Evolutionary conservation across 1,140 invertebrate genomes (phyloP).

Genomic region (Psilanteris sp.): DNA sequence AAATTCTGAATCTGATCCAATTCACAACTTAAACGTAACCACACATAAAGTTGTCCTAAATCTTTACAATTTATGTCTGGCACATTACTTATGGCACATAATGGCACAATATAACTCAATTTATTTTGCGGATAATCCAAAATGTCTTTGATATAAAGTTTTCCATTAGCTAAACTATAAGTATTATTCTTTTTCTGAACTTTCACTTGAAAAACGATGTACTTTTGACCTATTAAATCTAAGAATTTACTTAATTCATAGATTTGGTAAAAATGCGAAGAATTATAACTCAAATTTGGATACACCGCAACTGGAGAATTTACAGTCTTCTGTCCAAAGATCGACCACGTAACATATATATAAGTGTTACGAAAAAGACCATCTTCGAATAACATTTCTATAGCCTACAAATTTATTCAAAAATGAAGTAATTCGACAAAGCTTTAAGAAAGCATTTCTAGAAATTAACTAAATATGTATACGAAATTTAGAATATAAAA

Average conservation of each 20-base stretch:
- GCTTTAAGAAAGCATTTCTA: neutral
- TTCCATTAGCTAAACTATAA: slow-evolving; percentile 62
- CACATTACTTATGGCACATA: slow-evolving; percentile 60
- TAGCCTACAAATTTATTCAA: slow-evolving; percentile 57
- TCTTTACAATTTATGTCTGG: slow-evolving; percentile 34
- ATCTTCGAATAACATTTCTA: slow-evolving; percentile 58
- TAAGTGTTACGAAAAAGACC: slow-evolving; percentile 47
- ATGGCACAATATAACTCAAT: slow-evolving; percentile 66
- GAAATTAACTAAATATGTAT: too few species aligned
- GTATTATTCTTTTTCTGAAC: slow-evolving; percentile 45
- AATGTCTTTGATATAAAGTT: slow-evolving; percentile 69
- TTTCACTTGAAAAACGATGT: slow-evolving; percentile 66
- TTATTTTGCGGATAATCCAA: slow-evolving; percentile 74
- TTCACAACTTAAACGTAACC: slow-evolving; percentile 70
- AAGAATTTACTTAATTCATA: slow-evolving; percentile 67
- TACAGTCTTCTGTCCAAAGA: slow-evolving; percentile 66
- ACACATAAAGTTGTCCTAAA: slow-evolving; percentile 72
- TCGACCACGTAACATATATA: slow-evolving; percentile 68
- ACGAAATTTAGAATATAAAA: too few species aligned
- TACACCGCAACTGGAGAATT: slow-evolving; percentile 63
- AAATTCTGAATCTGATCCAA: slow-evolving; percentile 64
- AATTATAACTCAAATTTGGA: slow-evolving; percentile 69
- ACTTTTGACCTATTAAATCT: slow-evolving; percentile 56
- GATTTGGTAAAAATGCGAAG: slow-evolving; percentile 68
- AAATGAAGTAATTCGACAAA: neutral